Evolutionary conservation across 2,888 invertebrate species (phyloP).

Genomic region (Dinocampus coccinellae): DNA sequence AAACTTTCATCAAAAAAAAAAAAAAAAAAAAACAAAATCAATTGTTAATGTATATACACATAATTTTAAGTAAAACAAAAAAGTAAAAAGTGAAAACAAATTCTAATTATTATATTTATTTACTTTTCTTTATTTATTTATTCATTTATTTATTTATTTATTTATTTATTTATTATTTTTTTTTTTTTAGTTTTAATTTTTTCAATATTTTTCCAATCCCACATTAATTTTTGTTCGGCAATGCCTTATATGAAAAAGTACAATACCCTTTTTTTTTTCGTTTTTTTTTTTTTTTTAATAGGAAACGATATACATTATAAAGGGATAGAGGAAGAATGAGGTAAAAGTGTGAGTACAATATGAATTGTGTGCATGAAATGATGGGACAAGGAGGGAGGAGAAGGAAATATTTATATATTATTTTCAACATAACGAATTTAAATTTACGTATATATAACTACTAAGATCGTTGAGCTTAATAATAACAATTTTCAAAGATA

Average conservation of each 20-base stretch:
- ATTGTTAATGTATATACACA: too few relatives aligned
- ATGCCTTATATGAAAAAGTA: slow-evolving; percentile 68
- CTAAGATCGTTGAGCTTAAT: slow-evolving; percentile 34
- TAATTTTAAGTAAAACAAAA: too few relatives aligned
- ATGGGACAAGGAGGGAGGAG: slow-evolving; percentile 50
- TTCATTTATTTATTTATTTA: too few relatives aligned
- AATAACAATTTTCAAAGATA: slow-evolving; percentile 35
- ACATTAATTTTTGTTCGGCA: slow-evolving; percentile 63
- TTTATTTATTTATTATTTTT: too few relatives aligned
- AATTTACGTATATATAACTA: background rate
- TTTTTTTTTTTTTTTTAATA: slow-evolving; percentile 46
- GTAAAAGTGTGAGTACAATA: background rate
- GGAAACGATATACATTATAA: slow-evolving; percentile 44
- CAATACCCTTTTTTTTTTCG: slow-evolving; percentile 66
- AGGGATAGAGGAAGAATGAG: background rate
- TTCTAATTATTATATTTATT: background rate
- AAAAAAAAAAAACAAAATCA: background rate
- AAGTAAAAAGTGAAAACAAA: background rate
- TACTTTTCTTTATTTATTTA: too few relatives aligned
- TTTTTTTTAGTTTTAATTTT: slow-evolving; percentile 34
- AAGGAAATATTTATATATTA: slow-evolving; percentile 38
- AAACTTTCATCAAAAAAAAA: slow-evolving; percentile 54
- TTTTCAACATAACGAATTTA: slow-evolving; percentile 5
- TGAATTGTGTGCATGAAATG: background rate
- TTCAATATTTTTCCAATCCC: slow-evolving; percentile 64